These are phyloP conservation scores for Gulo gulo DNA, from an alignment of 2,113 vertebrate species.

Conservation along the genomic window DNA sequence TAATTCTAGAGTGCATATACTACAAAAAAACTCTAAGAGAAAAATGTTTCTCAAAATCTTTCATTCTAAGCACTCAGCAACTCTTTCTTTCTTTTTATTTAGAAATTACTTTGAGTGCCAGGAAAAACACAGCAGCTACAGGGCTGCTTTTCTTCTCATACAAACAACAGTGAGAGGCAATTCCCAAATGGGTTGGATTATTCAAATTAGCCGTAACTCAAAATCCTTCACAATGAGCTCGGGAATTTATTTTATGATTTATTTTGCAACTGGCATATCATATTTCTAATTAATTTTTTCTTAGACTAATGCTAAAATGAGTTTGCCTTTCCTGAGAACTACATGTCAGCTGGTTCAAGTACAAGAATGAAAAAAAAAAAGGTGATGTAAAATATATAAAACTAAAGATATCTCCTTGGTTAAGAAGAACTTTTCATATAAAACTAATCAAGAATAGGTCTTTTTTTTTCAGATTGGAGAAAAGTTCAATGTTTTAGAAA, in stretches of 20 bases:
- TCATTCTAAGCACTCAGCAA: background rate
- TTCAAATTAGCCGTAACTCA: constrained; percentile 61
- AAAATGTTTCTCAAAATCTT: constrained; percentile 25
- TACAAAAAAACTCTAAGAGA: background rate
- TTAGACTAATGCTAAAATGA: constrained; percentile 47
- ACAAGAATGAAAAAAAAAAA: background rate
- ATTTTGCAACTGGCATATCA: constrained; percentile 23
- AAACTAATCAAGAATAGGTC: background rate
- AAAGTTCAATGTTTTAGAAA: background rate
- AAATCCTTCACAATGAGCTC: constrained; percentile 49
- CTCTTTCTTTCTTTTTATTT: constrained; percentile 39
- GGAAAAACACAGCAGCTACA: background rate
- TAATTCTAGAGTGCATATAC: background rate
- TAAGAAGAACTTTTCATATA: background rate
- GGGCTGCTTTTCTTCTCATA: constrained; percentile 12
- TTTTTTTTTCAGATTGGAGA: background rate
- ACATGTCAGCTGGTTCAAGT: background rate
- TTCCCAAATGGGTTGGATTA: constrained; percentile 45
- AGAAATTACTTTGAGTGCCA: constrained; percentile 21
- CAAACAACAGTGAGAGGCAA: background rate
- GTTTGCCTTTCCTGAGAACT: background rate
- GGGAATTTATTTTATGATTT: constrained; percentile 56
- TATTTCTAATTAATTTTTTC: constrained; percentile 63
- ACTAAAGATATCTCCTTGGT: background rate
- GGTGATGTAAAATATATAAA: background rate